Base-by-base conservation (phyloP, 2,113 vertebrate species). In the Neotragus moschatus region DNA sequence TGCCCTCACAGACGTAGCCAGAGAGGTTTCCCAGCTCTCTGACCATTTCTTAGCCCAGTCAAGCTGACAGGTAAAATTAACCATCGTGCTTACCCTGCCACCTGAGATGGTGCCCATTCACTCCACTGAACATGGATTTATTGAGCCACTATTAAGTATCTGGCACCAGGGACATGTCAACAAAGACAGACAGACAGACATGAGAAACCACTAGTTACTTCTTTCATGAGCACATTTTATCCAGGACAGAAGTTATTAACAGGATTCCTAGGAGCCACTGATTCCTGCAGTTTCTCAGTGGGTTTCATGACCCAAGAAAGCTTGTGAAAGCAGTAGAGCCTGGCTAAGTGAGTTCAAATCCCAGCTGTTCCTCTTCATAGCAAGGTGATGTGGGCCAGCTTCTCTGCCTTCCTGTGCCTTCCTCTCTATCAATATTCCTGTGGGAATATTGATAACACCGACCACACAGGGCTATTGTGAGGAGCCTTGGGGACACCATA, bases 311-410 rank as follows among this genome's bases (percentile, higher is more conserved):
- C 36, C 5, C 6, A 15, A 33, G 73, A 61, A 30, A 47, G 13
- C 14, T 86, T 2, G 1, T 15, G 43, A 39, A 8, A 3, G 13
- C 10, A 33, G 43, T n/a, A 7, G 15, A 47, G 28, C 88, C 91
- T 86, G 96, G 89, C 39, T 80, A 12, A 60, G 95, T 87, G 96
- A 88, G 55, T 98, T 96, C 97, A 85, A 63, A 89, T 81, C 43
- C 25, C 30, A n/a, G n/a, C 95, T 84, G 30, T 89, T 51, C 39
- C 36, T 80, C 63, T 84, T 43, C 21, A 56, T 81, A 92, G 91
- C 60, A 70, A 16, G n/a, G 28, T 84, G 91, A 96, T 49, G 49
- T 73, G 56, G 75, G 88, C 84, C 92, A 96, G 96, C 88, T 63
- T 70, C 75, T 96, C 51, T 17, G 84, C 82, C 90, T 92, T 58